Base-by-base conservation (phyloP, 2,797 vertebrate genomes). In the Aphelocoma californica region DNA sequence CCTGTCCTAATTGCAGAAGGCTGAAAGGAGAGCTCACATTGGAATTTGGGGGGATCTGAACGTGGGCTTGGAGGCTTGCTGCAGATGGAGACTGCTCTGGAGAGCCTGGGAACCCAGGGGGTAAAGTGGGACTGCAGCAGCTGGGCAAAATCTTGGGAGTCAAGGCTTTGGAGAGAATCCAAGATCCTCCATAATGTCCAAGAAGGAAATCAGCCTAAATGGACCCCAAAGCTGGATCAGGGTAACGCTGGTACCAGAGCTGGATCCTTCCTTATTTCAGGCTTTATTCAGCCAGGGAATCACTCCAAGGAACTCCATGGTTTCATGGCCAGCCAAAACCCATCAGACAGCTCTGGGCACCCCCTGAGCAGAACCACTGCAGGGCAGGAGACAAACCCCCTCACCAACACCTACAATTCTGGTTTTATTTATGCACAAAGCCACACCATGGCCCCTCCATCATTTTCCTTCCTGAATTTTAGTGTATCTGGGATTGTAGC, bases 1-100 rank as follows among this genome's bases (percentile, higher is more conserved):
- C 51, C 36, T 0, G 2, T 9, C 21, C 38, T 6, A 1, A 2
- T 0, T 19, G 62, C 71, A 36, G 71, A 1, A 15, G 61, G 42
- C 2, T 44, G 61, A 7, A 28, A 75, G 45, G 20, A 50, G 70
- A 74, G 51, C 36, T 12, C 70, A 42, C 25, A 2, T 0, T 44
- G 62, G 61, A 16, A 65, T 44, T 12, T 31, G 21, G 51, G 60
- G 40, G 36, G 11, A 17, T 50, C 44, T 57, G 31, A 28, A 6
- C 0, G 0, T 19, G 69, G 42, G 3, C 3, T n/a, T 38, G n/a
- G n/a, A 3, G n/a, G 6, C 3, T 40, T 28, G 25, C 4, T 28
- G 23, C 15, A 45, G 66, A 26, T 29, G 29, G 60, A 64, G 19
- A 14, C 8, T 12, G 15, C 31, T n/a, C 57, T 62, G 61, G 51